Conservation (phyloP, 2,888 invertebrate species). For the Candidula unifasciata region DNA sequence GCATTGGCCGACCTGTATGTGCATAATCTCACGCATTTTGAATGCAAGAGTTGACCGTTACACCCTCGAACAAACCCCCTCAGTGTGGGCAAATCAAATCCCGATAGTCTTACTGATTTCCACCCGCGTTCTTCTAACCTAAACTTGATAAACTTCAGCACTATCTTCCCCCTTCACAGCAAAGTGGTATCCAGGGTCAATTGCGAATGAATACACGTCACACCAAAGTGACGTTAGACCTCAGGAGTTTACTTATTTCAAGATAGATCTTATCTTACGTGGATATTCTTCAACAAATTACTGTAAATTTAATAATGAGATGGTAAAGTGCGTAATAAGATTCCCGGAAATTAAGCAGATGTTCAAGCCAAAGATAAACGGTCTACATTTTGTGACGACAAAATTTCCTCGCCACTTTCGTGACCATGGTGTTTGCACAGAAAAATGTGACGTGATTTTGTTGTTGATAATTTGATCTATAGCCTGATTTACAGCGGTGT, state of each 20-base stretch:
- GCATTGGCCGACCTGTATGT: slow-evolving; percentile 51
- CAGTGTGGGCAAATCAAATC: not conserved
- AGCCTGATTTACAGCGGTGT: not conserved
- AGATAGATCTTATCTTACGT: not conserved
- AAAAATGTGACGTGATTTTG: not conserved
- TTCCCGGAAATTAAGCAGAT: not conserved
- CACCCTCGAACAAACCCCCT: not conserved
- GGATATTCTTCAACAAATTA: not conserved
- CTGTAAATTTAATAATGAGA: not conserved
- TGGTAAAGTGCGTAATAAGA: not conserved
- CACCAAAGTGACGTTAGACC: not conserved
- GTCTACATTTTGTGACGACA: slow-evolving; percentile 1
- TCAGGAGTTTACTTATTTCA: not conserved
- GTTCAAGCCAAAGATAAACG: not conserved
- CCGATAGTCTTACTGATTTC: not conserved
- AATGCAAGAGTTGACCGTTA: not conserved
- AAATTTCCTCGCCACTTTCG: not conserved
- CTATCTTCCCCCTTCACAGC: slow-evolving; percentile 15
- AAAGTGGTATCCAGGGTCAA: slow-evolving; percentile 21
- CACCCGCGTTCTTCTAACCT: not conserved
- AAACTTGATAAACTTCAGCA: not conserved
- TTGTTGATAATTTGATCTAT: not conserved
- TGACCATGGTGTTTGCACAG: not conserved
- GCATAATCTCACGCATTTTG: slow-evolving; percentile 50
- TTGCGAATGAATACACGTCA: not conserved